Percentiles rank a stretch among this genome's conserved stretches.
Evolutionary conservation across 2,113 vertebrate genomes (phyloP).

Genomic region (Chloropsis hardwickii): DNA sequence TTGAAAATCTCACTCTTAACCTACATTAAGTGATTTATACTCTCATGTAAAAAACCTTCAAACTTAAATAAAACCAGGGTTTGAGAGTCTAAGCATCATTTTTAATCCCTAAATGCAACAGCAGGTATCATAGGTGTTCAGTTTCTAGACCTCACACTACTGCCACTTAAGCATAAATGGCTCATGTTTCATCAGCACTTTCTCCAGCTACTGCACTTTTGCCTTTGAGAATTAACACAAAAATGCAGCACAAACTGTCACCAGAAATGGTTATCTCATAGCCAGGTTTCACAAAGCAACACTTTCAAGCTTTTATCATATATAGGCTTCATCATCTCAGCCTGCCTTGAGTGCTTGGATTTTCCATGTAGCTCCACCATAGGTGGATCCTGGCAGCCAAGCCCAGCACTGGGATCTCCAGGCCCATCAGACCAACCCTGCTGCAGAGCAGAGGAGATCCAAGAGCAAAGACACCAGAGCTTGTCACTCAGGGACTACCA

Average conservation of each 20-base stretch:
- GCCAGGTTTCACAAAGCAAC: background rate
- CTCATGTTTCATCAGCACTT: background rate
- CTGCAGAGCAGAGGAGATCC: background rate
- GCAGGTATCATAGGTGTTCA: background rate
- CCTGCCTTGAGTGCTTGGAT: background rate
- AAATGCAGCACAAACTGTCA: background rate
- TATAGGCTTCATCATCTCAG: background rate
- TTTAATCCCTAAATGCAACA: background rate
- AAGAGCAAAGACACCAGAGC: background rate
- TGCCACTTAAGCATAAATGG: background rate
- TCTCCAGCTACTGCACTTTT: background rate
- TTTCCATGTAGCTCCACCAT: background rate
- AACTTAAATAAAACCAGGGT: background rate
- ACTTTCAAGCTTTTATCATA: background rate
- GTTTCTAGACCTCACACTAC: background rate
- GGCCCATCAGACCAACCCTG: background rate
- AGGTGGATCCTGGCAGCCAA: background rate
- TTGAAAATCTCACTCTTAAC: background rate
- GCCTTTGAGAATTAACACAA: background rate
- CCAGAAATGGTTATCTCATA: background rate
- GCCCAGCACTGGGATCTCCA: fast-evolving
- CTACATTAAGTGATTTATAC: background rate
- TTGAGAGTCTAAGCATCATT: background rate
- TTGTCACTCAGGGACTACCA: background rate
- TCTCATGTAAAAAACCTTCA: background rate